Evolutionary conservation across 1,140 invertebrate genomes (phyloP).

Genomic region (Druon quercuslanigerum): DNA sequence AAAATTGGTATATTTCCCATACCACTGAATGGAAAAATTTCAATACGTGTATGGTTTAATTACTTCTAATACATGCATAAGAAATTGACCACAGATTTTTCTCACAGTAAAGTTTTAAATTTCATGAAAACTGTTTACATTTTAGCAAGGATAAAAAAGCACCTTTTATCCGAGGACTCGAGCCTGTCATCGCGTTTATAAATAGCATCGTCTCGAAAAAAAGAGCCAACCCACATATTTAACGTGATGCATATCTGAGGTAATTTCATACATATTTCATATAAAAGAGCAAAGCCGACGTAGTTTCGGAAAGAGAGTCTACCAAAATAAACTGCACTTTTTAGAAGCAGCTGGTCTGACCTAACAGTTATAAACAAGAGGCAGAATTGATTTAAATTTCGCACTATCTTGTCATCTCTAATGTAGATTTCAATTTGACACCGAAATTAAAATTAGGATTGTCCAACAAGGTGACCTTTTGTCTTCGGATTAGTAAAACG

Average conservation of each 20-base stretch:
- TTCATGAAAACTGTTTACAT: no score
- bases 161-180: conserved; percentile 4
- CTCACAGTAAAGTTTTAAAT: no score
- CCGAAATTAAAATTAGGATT: neutral
- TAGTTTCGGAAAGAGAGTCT: neutral
- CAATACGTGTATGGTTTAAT: no score
- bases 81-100: no score
- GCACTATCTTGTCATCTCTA: no score
- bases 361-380: neutral
- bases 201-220: conserved; percentile 24
- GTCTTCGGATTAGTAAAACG: conserved; percentile 4
- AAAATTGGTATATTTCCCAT: no score
- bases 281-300: conserved; percentile 17
- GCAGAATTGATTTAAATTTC: no score
- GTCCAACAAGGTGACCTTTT: neutral
- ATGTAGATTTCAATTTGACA: neutral
- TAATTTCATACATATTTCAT: conserved; percentile 31
- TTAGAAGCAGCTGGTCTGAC: neutral
- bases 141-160: neutral
- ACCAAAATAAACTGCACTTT: conserved; percentile 17
- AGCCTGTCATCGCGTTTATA: conserved; percentile 21
- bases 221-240: conserved; percentile 24
- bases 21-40: no score
- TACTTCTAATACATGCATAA: no score
- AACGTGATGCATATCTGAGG: conserved; percentile 25